Conservation (phyloP, 2,888 invertebrate species). For the Oxystoma pomonae region DNA sequence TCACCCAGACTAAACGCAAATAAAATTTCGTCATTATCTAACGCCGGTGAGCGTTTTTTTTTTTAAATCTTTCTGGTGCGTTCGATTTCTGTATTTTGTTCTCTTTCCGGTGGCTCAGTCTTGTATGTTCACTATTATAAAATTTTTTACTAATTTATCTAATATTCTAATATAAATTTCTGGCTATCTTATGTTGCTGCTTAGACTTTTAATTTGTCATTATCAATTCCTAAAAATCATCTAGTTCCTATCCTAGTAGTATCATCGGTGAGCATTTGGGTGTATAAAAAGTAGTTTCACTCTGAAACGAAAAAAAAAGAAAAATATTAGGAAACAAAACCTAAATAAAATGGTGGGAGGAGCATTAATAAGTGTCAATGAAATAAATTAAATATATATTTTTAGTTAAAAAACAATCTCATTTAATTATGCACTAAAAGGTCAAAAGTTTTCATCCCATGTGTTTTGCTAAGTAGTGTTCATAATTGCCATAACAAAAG, state of each 20-base stretch:
- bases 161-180: background rate
- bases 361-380: too few relatives aligned
- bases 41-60: constrained; percentile 20
- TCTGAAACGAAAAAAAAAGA: constrained; percentile 25
- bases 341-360: too few relatives aligned
- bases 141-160: background rate
- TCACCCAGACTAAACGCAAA: constrained; percentile 33
- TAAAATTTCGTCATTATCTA: constrained; percentile 37
- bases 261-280: constrained; percentile 24
- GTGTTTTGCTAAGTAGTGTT: too few relatives aligned
- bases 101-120: constrained; percentile 19
- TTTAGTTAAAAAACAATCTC: too few relatives aligned
- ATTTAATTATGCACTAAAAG: too few relatives aligned
- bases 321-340: too few relatives aligned
- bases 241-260: constrained; percentile 19
- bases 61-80: constrained; percentile 4
- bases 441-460: too few relatives aligned
- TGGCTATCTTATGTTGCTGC: constrained; percentile 14
- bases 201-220: constrained; percentile 10
- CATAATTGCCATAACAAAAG: too few relatives aligned
- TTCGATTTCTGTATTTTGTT: constrained; percentile 5
- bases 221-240: constrained; percentile 22
- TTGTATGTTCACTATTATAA: constrained; percentile 7
- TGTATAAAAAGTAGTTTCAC: constrained; percentile 27
- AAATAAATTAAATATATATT: too few relatives aligned